These are phyloP conservation scores for Enteromius afrohamiltoni DNA, from an alignment of 2,797 vertebrate genomes.

Conservation along the genomic window DNA sequence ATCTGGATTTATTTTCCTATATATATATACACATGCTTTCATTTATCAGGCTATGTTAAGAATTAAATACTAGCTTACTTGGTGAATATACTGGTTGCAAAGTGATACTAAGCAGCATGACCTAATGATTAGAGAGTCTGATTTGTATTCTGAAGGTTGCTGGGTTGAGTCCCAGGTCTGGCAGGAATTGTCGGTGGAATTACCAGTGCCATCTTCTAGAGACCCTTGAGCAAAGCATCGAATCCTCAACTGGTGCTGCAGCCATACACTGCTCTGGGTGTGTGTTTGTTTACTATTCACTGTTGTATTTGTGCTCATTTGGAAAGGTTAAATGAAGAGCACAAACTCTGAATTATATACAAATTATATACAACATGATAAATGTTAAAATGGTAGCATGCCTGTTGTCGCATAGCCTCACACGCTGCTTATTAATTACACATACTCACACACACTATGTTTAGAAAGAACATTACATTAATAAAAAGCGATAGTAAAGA, in stretches of 20 bases:
- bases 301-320: too few relatives aligned
- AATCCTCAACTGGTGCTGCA: not conserved
- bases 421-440: not conserved
- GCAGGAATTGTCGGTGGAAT: not conserved
- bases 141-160: not conserved
- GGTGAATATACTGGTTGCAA: not conserved
- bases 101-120: not conserved
- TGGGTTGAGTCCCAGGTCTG: not conserved
- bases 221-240: not conserved
- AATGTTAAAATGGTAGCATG: not conserved
- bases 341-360: too few relatives aligned
- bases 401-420: not conserved
- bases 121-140: slow-evolving; percentile 3
- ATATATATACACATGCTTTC: not conserved
- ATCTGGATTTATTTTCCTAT: not conserved
- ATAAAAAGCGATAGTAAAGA: not conserved
- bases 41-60: slow-evolving; percentile 8
- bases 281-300: too few relatives aligned
- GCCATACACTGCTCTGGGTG: too few relatives aligned
- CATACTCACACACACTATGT: not conserved
- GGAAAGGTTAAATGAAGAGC: too few relatives aligned
- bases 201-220: too few relatives aligned
- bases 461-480: not conserved
- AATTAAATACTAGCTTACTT: slow-evolving; percentile 15
- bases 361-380: not conserved